Percentiles rank a stretch among this genome's conserved stretches.
These are phyloP conservation scores for Phania funesta DNA, from an alignment of 2,888 invertebrate genomes.

Conservation along the genomic window DNA sequence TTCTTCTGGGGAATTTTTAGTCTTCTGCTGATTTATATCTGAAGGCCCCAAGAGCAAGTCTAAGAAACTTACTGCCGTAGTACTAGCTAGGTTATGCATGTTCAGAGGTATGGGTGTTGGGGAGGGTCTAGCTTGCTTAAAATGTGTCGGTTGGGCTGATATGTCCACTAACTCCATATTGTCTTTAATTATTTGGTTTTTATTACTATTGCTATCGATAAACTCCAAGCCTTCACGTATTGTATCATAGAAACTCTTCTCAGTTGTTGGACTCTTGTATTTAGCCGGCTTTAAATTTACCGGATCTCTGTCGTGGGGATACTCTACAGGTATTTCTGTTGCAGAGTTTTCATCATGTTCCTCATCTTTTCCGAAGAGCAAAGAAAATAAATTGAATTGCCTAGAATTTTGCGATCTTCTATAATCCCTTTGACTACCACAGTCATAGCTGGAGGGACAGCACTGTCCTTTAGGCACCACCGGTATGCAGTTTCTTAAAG, in stretches of 20 bases:
- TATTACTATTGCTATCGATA: conserved; percentile 78
- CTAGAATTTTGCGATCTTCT: conserved; percentile 75
- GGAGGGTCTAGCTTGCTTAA: conserved; percentile 37
- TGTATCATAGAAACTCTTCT: conserved; percentile 78
- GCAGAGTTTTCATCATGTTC: conserved; percentile 64
- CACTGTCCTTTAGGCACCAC: conserved; percentile 89
- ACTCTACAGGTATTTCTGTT: conserved; percentile 71
- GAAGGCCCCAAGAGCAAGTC: conserved; percentile 75
- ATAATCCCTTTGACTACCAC: conserved; percentile 83
- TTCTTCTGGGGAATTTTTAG: conserved; percentile 43
- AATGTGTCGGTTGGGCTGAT: not conserved
- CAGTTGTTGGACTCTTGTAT: conserved; percentile 68
- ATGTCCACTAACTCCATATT: conserved; percentile 71
- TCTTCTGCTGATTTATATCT: conserved; percentile 58
- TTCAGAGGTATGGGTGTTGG: conserved; percentile 52
- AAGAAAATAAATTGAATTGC: conserved; percentile 78
- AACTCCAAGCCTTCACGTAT: conserved; percentile 78
- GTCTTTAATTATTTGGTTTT: conserved; percentile 74
- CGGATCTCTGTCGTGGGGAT: conserved; percentile 76
- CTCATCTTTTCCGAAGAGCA: conserved; percentile 77
- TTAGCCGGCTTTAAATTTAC: conserved; percentile 59
- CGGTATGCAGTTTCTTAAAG: conserved; percentile 88
- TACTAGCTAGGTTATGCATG: conserved; percentile 29
- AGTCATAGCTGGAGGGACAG: conserved; percentile 91
- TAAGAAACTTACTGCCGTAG: conserved; percentile 74